phyloP scores from a whole-genome alignment of 2,113 vertebrate species.

The Cyphomyrus plagiostoma region DNA sequence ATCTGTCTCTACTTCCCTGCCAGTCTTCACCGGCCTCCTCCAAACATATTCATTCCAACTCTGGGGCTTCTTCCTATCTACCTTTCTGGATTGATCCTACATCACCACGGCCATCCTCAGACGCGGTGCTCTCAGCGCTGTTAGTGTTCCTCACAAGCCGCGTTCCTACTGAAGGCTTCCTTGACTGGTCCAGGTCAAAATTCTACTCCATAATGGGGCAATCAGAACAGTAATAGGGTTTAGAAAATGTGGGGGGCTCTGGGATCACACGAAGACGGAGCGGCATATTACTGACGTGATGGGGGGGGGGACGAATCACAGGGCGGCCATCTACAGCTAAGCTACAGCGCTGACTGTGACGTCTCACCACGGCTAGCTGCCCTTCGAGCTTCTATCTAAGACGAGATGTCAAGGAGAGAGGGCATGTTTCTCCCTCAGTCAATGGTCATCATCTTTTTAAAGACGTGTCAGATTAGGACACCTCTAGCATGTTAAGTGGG shows the following conservation, averaged over 20 bases:
- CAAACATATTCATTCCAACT: neutral
- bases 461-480: neutral
- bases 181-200: neutral
- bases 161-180: neutral
- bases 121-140: neutral
- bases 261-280: neutral
- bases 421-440: neutral
- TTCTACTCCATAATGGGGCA: neutral
- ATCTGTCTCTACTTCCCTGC: slow-evolving; percentile 16
- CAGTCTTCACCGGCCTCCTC: neutral
- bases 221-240: neutral
- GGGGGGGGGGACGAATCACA: neutral
- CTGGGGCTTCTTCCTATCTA: slow-evolving; percentile 20
- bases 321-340: neutral
- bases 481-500: neutral
- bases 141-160: neutral
- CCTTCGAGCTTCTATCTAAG: neutral
- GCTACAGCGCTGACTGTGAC: neutral
- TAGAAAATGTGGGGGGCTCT: neutral
- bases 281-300: neutral
- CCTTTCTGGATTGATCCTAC: slow-evolving; percentile 34
- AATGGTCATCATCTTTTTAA: neutral
- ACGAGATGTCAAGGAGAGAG: neutral
- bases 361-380: neutral
- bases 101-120: slow-evolving; percentile 32